Evolutionary conservation across 2,888 invertebrate species (phyloP).

Genomic region (Melinaea marsaeus): DNA sequence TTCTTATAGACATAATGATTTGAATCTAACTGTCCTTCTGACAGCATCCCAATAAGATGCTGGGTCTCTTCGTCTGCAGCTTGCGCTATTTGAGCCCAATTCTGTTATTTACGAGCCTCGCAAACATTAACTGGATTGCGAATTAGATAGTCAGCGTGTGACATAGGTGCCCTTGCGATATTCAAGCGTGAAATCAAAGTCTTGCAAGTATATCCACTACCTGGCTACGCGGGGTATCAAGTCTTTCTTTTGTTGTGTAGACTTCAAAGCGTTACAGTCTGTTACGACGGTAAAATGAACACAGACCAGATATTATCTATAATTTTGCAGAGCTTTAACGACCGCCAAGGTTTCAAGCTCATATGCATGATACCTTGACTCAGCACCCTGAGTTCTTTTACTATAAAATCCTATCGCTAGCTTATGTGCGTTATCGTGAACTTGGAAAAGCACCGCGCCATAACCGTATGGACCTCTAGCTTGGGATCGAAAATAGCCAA

Average conservation of each 20-base stretch:
- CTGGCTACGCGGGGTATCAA: constrained; percentile 1
- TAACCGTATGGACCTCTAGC: no score
- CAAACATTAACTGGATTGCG: constrained; percentile 10
- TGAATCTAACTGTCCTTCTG: neutral
- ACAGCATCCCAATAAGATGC: neutral
- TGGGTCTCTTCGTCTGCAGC: neutral
- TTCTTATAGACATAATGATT: neutral
- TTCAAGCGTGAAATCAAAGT: constrained; percentile 10
- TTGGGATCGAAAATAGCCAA: no score
- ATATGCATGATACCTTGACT: no score
- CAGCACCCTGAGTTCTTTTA: no score
- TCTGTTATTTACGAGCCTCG: neutral
- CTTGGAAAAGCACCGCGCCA: no score
- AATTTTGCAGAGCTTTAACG: no score
- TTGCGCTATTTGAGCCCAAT: constrained; percentile 10
- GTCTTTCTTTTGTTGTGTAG: neutral
- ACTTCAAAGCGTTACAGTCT: no score
- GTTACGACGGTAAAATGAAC: no score
- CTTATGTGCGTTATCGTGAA: no score
- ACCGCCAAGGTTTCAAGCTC: no score
- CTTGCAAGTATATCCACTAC: constrained; percentile 11
- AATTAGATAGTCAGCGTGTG: constrained; percentile 10
- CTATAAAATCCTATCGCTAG: no score
- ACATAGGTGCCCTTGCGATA: constrained; percentile 1
- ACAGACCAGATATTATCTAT: no score